Base-by-base conservation (phyloP, 2,888 invertebrate species). In the Apotomis betuletana region DNA sequence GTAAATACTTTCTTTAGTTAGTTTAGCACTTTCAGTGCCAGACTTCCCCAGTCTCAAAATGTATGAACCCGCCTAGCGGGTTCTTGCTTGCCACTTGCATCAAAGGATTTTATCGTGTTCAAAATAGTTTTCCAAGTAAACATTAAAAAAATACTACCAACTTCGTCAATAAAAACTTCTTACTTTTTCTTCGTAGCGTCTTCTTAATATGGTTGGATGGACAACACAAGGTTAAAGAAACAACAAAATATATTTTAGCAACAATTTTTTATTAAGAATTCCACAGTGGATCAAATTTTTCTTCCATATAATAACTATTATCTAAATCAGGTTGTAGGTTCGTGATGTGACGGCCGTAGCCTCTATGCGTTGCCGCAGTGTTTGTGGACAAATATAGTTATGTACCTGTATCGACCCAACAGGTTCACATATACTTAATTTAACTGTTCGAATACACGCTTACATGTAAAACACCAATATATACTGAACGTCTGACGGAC, bases 191-290 rank as follows among this genome's bases (percentile, higher is more conserved):
- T 41, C 41, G 9, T 9, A 49, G 9, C 9, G 49, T 49, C 10
- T 44, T 44, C 44, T 6, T 6, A 44, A 44, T 44, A 44, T 44
- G 5, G 9, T 49, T 49, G 1, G 8, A 49, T 6, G 38, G 38
- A 38, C n/a, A 38, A 57, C 38, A 57, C 57, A 55, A 27, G 64
- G 88, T 89, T 88, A 85, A 90, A 90, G 88, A 84, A 82, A 83
- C 81, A 77, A 74, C 70, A 59, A 69, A 4, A 55, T 61, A 79
- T 88, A 91, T 91, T 93, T 93, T 93, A 93, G 92, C 92, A 94
- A 94, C 94, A 94, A 92, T 94, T 94, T 92, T 93, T 94, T 93
- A 93, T 93, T 93, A 92, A 92, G 93, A 93, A 92, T 92, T 92
- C 92, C 93, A 92, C 93, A 91, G 85, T 87, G 92, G 92, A 91